Evolutionary conservation across 2,797 vertebrate species (phyloP).

Genomic region (Sciurus vulgaris): DNA sequence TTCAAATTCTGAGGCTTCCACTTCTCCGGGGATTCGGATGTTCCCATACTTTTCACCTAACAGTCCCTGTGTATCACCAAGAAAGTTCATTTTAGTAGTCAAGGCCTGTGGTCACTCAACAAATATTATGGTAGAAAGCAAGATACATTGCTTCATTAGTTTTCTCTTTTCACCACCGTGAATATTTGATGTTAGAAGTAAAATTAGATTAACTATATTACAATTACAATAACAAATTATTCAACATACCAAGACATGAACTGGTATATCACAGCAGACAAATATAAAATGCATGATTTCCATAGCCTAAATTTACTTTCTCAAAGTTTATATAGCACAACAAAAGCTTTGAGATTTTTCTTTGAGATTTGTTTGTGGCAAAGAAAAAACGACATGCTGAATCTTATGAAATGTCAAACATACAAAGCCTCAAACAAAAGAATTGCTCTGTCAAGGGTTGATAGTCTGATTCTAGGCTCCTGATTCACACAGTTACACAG

Average conservation of each 20-base stretch:
- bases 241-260: background rate
- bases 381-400: background rate
- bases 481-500: background rate
- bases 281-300: constrained; percentile 22
- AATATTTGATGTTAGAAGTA: constrained; percentile 1
- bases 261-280: background rate
- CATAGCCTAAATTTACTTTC: background rate
- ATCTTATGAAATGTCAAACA: background rate
- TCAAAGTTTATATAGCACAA: background rate
- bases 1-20: constrained; percentile 98
- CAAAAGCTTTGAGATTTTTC: background rate
- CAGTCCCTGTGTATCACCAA: constrained; percentile 92
- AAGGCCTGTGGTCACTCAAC: background rate
- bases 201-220: background rate
- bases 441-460: background rate
- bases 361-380: background rate
- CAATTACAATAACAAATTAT: background rate
- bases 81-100: constrained; percentile 74
- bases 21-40: constrained; percentile 97
- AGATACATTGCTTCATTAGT: background rate
- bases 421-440: background rate
- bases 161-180: constrained; percentile 19
- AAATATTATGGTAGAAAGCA: background rate
- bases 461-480: background rate
- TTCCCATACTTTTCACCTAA: constrained; percentile 98